These are phyloP conservation scores for Nestor notabilis DNA, from an alignment of 2,113 vertebrate species.

Conservation along the genomic window DNA sequence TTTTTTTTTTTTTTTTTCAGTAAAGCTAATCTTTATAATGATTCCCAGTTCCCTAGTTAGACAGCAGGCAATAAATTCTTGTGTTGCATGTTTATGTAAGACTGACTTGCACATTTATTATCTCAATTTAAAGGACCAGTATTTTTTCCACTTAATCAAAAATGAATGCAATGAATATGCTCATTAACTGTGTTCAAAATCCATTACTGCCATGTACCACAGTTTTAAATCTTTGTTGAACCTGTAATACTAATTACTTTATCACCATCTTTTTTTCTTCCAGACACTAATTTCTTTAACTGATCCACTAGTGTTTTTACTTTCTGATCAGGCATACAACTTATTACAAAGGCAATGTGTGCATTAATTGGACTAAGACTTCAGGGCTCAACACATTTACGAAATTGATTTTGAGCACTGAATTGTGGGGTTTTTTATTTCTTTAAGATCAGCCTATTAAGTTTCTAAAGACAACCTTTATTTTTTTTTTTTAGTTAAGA, in stretches of 20 bases:
- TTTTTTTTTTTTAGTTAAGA: not conserved
- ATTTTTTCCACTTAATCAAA: conserved; percentile 52
- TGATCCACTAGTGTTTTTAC: not conserved
- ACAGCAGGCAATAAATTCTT: conserved; percentile 64
- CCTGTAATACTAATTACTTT: conserved; percentile 26
- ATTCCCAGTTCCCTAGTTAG: conserved; percentile 61
- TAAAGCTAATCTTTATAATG: conserved; percentile 53
- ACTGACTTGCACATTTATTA: conserved; percentile 54
- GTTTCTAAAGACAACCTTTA: not conserved
- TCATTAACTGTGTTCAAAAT: conserved; percentile 44
- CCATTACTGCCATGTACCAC: not conserved
- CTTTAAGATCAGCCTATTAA: not conserved
- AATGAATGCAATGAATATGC: conserved; percentile 34
- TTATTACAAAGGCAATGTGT: not conserved
- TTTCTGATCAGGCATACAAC: not conserved
- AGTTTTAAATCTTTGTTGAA: conserved; percentile 42
- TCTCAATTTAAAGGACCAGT: conserved; percentile 31
- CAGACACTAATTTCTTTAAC: conserved; percentile 6
- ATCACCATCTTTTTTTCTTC: not conserved
- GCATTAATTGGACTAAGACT: not conserved
- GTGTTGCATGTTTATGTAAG: conserved; percentile 56
- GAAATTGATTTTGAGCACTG: not conserved
- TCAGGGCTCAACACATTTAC: not conserved
- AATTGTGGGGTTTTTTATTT: not conserved
- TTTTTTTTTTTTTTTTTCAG: not conserved